Base-by-base conservation (phyloP, 30 jellyfish, hydroid and myxozoan species). In the Hydractinia echinata region DNA sequence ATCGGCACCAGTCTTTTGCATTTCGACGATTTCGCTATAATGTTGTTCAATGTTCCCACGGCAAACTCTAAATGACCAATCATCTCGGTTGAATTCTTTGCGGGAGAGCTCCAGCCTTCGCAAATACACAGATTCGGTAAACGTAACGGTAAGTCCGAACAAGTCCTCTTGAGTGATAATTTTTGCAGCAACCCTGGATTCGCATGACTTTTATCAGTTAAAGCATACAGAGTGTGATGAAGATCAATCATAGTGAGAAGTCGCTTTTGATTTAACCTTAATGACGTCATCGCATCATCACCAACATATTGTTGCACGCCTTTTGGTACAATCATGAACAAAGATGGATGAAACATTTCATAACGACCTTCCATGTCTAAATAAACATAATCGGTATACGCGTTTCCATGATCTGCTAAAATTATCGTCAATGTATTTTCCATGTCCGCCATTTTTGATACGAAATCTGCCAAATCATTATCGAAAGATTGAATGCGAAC, bases 321-420 rank as follows among this genome's bases (percentile, higher is more conserved):
- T 14, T 68, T 66, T 4, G 99, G 96, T 21, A 93, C 55, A 10
- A 93, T 61, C 96, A 93, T 85, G 71, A 93, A 93, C 66, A 87
- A 61, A 15, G 94, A 79, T 0, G 99, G 99, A 69, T 93, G 99
- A 73, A 60, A 81, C 96, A 87, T 87, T 48, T 91, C 98, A 79
- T 60, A 91, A 4, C 96, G 88, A 8, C 98, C 98, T 55, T 91
- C 98, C 77, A 79, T 48, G 67, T 86, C 86, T 5, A 81, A 72
- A 61, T 87, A 82, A 39, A 89, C 86, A 55, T 77, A 91, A 14
- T 48, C 53, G 62, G 96, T 86, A 82, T 91, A 91, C 18, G 98
- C 81, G 69, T 91, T 91, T 13, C 99, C 99, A 62, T 93, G 99
- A 72, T 93, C 99, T 14, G 99, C 95, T 66, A 93, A 20, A 7